Evolutionary conservation across 2,797 vertebrate genomes (phyloP).

Genomic region (Acestrorhynchus altus): DNA sequence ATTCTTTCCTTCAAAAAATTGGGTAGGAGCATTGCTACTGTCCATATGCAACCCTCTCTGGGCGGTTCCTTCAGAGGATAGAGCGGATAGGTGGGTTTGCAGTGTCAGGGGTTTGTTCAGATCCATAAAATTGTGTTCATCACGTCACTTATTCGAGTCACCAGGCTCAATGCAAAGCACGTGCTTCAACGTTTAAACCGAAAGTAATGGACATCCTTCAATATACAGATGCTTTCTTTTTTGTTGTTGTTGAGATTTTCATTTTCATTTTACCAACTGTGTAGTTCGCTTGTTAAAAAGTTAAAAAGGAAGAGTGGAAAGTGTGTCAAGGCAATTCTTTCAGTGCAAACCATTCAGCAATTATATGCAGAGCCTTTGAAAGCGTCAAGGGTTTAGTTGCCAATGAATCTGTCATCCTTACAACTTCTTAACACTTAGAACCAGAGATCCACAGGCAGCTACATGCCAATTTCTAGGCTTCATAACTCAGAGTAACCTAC

Average conservation of each 20-base stretch:
- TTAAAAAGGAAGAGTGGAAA: slow-evolving; percentile 10
- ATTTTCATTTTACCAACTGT: not conserved
- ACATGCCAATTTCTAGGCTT: too few species aligned
- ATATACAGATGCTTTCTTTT: not conserved
- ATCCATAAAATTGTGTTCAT: slow-evolving; percentile 9
- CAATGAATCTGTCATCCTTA: not conserved
- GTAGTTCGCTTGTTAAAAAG: not conserved
- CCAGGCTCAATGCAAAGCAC: not conserved
- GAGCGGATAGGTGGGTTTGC: too few species aligned
- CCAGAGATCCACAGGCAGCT: too few species aligned
- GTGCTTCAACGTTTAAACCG: not conserved
- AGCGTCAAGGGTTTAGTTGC: not conserved
- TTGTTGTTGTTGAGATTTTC: not conserved
- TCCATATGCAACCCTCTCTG: too few species aligned
- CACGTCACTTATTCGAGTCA: slow-evolving; percentile 15
- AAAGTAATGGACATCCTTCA: not conserved
- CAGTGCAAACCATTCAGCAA: not conserved
- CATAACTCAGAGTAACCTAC: too few species aligned
- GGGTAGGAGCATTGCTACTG: too few species aligned
- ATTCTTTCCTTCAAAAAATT: too few species aligned
- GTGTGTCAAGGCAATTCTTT: slow-evolving; percentile 30
- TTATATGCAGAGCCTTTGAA: not conserved
- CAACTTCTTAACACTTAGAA: too few species aligned
- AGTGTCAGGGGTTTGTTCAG: slow-evolving; percentile 4
- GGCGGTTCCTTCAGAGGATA: too few species aligned